Conservation (phyloP, 2,797 vertebrate genomes). For the Halcyon leucocephala region DNA sequence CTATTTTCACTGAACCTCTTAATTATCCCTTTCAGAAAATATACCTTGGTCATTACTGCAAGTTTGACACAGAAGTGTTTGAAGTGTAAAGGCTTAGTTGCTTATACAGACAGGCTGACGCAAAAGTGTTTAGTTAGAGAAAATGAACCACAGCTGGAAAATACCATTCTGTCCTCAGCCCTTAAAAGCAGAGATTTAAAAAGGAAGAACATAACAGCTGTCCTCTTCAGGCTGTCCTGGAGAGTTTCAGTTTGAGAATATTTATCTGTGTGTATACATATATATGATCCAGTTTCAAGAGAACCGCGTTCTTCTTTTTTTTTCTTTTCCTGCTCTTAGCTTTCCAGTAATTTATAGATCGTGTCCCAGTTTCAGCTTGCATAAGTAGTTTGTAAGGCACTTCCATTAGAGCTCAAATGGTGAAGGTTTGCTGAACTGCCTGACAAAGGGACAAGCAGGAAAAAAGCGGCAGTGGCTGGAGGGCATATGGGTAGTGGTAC, state of each 20-base stretch:
- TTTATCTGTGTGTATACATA: constrained; percentile 41
- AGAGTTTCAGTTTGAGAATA: constrained; percentile 27
- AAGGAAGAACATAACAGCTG: neutral
- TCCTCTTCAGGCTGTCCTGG: constrained; percentile 23
- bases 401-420: constrained; percentile 20
- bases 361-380: constrained; percentile 31
- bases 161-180: neutral
- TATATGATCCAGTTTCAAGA: constrained; percentile 16
- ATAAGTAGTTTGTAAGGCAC: neutral
- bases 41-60: neutral
- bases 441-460: neutral
- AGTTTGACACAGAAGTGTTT: neutral
- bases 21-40: constrained; percentile 32
- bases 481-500: rapidly evolving
- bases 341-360: constrained; percentile 40
- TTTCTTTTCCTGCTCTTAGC: neutral
- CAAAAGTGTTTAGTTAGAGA: neutral
- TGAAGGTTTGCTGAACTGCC: neutral
- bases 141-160: constrained; percentile 33
- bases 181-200: constrained; percentile 14
- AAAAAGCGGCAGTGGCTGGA: neutral
- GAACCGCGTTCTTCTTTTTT: neutral
- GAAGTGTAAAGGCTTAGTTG: neutral
- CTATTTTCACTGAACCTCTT: neutral
- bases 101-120: neutral